Conservation (phyloP, 2,113 vertebrate species). For the Ageneiosus marmoratus region DNA sequence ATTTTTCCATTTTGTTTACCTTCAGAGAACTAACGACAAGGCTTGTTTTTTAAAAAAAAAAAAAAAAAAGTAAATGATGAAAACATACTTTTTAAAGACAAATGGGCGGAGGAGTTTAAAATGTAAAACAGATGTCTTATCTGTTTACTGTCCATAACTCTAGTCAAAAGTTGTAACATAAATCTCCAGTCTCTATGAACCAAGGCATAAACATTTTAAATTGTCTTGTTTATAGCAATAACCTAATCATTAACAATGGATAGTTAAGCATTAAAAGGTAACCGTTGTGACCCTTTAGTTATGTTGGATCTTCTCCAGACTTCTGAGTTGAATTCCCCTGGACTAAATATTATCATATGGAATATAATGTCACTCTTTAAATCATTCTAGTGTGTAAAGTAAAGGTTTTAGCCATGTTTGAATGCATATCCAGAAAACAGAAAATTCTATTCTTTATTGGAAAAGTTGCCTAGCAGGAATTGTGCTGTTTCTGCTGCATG, state of each 20-base stretch:
- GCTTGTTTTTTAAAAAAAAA: not conserved
- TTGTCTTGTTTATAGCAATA: not conserved
- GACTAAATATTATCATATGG: not conserved
- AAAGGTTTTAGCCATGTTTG: conserved; percentile 19
- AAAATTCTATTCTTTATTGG: conserved; percentile 44
- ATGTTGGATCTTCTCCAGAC: not conserved
- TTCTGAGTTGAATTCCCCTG: not conserved
- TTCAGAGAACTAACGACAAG: not conserved
- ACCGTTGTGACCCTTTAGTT: not conserved
- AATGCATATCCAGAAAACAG: conserved; percentile 21
- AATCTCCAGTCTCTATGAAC: too few relatives aligned
- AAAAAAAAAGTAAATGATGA: too few relatives aligned
- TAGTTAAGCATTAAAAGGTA: not conserved
- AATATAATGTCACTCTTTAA: conserved; percentile 3
- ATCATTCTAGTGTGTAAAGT: conserved; percentile 21
- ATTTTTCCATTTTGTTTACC: not conserved
- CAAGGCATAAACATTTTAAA: not conserved
- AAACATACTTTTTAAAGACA: not conserved
- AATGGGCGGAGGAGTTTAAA: not conserved
- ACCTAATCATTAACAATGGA: not conserved
- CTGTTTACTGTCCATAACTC: not conserved
- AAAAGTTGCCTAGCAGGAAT: conserved; percentile 42
- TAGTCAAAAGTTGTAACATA: not conserved
- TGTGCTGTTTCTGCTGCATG: conserved; percentile 39
- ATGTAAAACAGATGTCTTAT: not conserved